Evolutionary conservation across 2,888 invertebrate genomes (phyloP).

Genomic region (Drosophila infuscata): DNA sequence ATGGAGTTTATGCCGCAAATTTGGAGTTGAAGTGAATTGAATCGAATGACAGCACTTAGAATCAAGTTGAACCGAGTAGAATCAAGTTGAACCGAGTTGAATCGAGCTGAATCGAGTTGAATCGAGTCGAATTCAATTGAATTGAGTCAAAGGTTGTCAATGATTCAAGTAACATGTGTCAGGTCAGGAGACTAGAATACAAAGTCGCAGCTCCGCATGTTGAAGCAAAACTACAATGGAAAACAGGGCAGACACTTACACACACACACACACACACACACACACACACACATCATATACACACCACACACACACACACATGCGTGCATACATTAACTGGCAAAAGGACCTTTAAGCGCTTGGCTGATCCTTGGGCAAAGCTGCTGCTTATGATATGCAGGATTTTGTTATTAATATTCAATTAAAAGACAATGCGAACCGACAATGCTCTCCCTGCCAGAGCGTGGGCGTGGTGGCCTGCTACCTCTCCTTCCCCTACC

Average conservation of each 20-base stretch:
- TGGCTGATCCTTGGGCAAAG: constrained; percentile 30
- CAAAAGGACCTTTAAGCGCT: constrained; percentile 8
- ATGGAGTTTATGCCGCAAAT: constrained; percentile 25
- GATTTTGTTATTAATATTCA: constrained; percentile 80
- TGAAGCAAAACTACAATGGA: constrained; percentile 27
- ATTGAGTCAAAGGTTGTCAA: constrained; percentile 6
- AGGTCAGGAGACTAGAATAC: constrained; percentile 27
- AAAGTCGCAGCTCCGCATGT: constrained; percentile 25
- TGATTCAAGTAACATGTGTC: constrained; percentile 70
- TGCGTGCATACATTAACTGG: constrained; percentile 45
- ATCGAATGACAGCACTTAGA: constrained; percentile 1
- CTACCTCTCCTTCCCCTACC: background rate
- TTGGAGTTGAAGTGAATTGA: constrained; percentile 23
- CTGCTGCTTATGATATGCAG: constrained; percentile 64
- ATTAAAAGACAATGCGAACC: constrained; percentile 58
- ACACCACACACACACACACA: constrained; percentile 7
- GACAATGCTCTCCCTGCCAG: background rate
- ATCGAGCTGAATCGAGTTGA: constrained; percentile 19
- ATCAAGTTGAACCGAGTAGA: constrained; percentile 14
- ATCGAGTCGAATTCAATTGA: background rate
- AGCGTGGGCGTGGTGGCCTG: constrained; percentile 5
- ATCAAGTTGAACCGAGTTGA: constrained; percentile 13
- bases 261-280: background rate
- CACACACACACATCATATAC: background rate
- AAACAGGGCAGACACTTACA: background rate